Conservation (phyloP, 1,140 invertebrate species). For the Orius laevigatus region DNA sequence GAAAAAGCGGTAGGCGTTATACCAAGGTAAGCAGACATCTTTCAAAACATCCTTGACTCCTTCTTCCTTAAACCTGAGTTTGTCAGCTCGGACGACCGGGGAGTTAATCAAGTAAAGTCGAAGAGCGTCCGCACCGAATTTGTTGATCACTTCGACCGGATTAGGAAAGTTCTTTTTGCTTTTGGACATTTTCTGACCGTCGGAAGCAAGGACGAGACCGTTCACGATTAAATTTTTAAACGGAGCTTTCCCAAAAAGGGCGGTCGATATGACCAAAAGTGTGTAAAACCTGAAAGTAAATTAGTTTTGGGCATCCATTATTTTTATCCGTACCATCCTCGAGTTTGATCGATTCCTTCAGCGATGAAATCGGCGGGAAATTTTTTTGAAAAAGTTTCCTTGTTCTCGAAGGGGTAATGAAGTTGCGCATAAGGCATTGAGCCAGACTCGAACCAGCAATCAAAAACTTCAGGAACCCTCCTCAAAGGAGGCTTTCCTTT, state of each 20-base stretch:
- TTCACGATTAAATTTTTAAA: slow-evolving; percentile 97
- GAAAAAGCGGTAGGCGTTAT: slow-evolving; percentile 93
- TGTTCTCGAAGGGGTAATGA: slow-evolving; percentile 92
- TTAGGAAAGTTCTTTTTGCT: slow-evolving; percentile 98
- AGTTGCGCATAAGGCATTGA: slow-evolving; percentile 97
- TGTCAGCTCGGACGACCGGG: slow-evolving; percentile 93
- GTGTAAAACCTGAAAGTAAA: slow-evolving; percentile 62
- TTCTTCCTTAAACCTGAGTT: slow-evolving; percentile 91
- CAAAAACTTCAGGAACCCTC: slow-evolving; percentile 89
- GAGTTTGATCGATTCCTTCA: slow-evolving; percentile 97
- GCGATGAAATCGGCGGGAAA: slow-evolving; percentile 99
- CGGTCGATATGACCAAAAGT: slow-evolving; percentile 85
- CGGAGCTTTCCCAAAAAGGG: slow-evolving; percentile 89
- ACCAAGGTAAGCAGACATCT: slow-evolving; percentile 97
- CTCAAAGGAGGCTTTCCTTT: slow-evolving; percentile 66
- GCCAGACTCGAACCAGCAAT: slow-evolving; percentile 99
- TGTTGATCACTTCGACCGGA: slow-evolving; percentile 57
- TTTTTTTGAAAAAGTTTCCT: slow-evolving; percentile 76
- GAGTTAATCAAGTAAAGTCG: slow-evolving; percentile 95
- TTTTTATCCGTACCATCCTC: slow-evolving; percentile 44
- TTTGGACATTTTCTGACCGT: slow-evolving; percentile 99
- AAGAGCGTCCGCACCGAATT: slow-evolving; percentile 94
- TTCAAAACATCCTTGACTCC: slow-evolving; percentile 92
- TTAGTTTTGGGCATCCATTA: too few relatives aligned
- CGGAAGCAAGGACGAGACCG: slow-evolving; percentile 84